A percentile compares a stretch with the other conserved stretches of the same genome.
These are phyloP conservation scores for Vulpes lagopus DNA, from an alignment of 2,113 vertebrate species.

Conservation along the genomic window DNA sequence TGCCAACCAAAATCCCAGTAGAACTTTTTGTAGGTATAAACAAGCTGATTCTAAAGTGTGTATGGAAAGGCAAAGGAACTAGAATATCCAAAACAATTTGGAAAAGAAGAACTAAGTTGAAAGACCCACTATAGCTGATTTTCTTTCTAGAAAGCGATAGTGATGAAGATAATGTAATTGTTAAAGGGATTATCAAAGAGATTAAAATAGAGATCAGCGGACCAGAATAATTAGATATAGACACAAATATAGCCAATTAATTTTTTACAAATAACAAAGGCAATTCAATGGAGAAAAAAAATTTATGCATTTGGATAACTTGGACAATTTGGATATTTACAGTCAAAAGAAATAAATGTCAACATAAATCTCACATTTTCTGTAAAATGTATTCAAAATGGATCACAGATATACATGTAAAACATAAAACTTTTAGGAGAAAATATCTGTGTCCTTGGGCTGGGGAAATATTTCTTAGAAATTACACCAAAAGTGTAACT, in stretches of 20 bases:
- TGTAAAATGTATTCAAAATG: conserved; percentile 11
- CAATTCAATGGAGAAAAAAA: neutral
- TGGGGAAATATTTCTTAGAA: neutral
- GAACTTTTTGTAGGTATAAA: neutral
- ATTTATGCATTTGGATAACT: neutral
- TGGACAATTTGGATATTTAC: neutral
- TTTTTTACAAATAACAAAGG: neutral
- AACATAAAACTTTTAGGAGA: conserved; percentile 5
- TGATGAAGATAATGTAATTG: neutral
- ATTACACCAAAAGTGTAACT: neutral
- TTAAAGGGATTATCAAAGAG: neutral
- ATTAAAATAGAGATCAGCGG: neutral
- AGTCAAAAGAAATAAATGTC: neutral
- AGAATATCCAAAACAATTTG: neutral
- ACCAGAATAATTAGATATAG: neutral
- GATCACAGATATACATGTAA: neutral
- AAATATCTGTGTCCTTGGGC: neutral
- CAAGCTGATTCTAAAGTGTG: conserved; percentile 9
- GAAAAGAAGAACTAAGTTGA: conserved; percentile 4
- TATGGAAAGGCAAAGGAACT: neutral
- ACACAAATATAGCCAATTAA: neutral
- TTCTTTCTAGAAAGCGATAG: neutral
- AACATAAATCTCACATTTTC: neutral
- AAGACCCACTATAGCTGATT: neutral
- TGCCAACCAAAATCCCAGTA: neutral